These are phyloP conservation scores for Silurus lanzhouensis DNA, from an alignment of 2,797 vertebrate species.

Conservation along the genomic window DNA sequence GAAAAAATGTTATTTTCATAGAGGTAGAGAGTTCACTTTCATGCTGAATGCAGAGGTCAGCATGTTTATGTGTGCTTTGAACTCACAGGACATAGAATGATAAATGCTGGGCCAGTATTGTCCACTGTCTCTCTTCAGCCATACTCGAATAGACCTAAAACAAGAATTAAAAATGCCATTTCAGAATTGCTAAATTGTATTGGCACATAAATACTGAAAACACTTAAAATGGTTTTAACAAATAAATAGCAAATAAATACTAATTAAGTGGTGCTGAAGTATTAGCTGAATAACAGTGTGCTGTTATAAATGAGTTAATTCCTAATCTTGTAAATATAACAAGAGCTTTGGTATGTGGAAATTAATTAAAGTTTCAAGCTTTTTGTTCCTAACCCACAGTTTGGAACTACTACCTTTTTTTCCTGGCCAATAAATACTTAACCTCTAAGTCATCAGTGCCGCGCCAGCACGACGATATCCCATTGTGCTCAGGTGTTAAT, in stretches of 20 bases:
- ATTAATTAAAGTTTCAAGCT: background rate
- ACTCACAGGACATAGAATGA: slow-evolving; percentile 96
- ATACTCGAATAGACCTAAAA: slow-evolving; percentile 89
- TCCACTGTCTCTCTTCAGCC: slow-evolving; percentile 97
- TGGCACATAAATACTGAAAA: background rate
- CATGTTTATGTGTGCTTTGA: slow-evolving; percentile 16
- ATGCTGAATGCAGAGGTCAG: background rate
- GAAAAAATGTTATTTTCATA: background rate
- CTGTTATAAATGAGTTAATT: background rate
- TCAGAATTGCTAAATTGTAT: background rate
- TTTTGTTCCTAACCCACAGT: background rate
- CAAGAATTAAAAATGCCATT: slow-evolving; percentile 10
- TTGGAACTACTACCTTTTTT: background rate
- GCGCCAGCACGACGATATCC: too few species aligned
- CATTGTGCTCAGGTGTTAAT: too few species aligned
- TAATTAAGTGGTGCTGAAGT: background rate
- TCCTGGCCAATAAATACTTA: too few species aligned
- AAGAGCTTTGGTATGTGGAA: background rate
- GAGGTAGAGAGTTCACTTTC: background rate
- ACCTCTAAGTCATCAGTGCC: too few species aligned
- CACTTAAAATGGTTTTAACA: background rate
- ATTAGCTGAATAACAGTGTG: background rate
- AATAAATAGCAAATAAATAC: background rate
- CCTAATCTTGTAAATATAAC: background rate
- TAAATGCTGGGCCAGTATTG: slow-evolving; percentile 99